Conservation (phyloP, 64 coral and sea anemone species). For the Exaiptasia diaphana region DNA sequence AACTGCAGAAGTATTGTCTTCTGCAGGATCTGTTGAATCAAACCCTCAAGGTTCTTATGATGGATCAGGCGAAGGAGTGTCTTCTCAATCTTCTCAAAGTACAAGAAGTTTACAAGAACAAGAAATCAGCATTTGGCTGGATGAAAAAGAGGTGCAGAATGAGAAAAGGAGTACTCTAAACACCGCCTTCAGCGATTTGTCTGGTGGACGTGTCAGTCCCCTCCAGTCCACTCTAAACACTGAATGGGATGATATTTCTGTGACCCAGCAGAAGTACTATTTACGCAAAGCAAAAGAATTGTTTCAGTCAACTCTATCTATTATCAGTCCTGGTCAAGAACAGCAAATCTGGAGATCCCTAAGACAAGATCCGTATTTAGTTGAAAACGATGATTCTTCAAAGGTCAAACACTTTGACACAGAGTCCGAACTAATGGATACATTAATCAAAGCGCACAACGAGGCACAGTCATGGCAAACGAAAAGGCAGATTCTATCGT, state of each 20-base stretch:
- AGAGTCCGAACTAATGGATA: background rate
- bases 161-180: background rate
- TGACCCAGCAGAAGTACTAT: conserved; percentile 32
- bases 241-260: background rate
- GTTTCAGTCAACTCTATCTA: background rate
- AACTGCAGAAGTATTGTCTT: no score
- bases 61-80: background rate
- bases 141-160: background rate
- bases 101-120: background rate
- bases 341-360: conserved; percentile 6
- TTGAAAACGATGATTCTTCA: background rate
- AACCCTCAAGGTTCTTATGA: no score
- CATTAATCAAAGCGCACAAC: conserved; percentile 3
- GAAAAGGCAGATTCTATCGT: conserved; percentile 33
- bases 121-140: background rate
- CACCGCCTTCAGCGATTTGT: conserved; percentile 2
- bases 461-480: conserved; percentile 42
- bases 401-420: conserved; percentile 14
- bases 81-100: background rate
- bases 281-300: conserved; percentile 18
- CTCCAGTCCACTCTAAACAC: conserved; percentile 18
- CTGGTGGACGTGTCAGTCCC: conserved; percentile 13
- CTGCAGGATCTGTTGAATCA: no score
- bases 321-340: conserved; percentile 25
- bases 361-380: conserved; percentile 9